Evolutionary conservation across 2,888 invertebrate species (phyloP).

Genomic region (Pandemis heparana): DNA sequence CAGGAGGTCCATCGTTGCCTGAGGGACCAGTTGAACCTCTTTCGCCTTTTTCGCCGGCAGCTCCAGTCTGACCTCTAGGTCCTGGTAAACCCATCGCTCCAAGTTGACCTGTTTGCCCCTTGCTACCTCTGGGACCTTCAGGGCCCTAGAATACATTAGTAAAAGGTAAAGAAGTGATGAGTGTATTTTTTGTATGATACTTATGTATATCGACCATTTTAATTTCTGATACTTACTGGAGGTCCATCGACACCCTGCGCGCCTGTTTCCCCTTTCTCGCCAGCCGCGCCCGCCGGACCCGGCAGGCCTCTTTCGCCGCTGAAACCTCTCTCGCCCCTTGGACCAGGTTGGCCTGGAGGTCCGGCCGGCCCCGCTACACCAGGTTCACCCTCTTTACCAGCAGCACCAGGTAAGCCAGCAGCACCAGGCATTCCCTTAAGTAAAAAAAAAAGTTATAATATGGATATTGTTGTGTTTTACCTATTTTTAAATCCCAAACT

Average conservation of each 20-base stretch:
- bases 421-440: conserved; percentile 90
- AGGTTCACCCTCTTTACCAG: conserved; percentile 93
- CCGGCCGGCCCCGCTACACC: conserved; percentile 89
- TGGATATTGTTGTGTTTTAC: no score
- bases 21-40: conserved; percentile 88
- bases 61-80: conserved; percentile 87
- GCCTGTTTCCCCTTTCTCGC: conserved; percentile 88
- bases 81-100: conserved; percentile 91
- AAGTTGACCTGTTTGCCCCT: conserved; percentile 89
- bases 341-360: conserved; percentile 86
- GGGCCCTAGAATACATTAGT: conserved; percentile 76
- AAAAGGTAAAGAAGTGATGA: background rate
- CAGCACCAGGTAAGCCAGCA: conserved; percentile 89
- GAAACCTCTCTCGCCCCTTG: conserved; percentile 89
- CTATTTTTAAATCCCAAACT: no score
- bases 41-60: conserved; percentile 91
- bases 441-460: background rate
- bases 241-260: conserved; percentile 89
- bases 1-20: conserved; percentile 92
- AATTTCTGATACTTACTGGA: conserved; percentile 65
- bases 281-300: conserved; percentile 88
- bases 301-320: conserved; percentile 91
- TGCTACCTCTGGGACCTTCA: conserved; percentile 88
- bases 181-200: background rate
- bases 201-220: background rate